Percentiles rank a stretch among this genome's conserved stretches.
Conservation (phyloP, 2,888 invertebrate genomes). For the Prosapia bicincta region DNA sequence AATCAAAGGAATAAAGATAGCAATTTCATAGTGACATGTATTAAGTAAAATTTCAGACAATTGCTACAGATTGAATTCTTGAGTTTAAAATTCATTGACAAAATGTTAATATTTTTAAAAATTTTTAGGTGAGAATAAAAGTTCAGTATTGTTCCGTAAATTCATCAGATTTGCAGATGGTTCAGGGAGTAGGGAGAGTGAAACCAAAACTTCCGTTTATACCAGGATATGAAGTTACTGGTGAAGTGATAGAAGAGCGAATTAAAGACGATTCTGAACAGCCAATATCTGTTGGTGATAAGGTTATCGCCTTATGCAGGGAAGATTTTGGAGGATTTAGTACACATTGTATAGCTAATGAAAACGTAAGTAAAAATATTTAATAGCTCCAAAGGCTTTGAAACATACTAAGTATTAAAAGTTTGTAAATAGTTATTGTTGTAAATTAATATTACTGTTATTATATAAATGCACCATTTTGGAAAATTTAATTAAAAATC, state of each 20-base stretch:
- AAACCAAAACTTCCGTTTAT: constrained; percentile 54
- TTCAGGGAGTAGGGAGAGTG: constrained; percentile 50
- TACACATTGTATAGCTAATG: constrained; percentile 54
- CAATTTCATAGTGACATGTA: no score
- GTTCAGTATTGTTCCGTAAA: constrained; percentile 64
- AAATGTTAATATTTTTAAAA: no score
- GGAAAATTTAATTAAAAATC: no score
- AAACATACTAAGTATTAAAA: no score
- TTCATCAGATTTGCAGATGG: constrained; percentile 55
- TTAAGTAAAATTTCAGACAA: no score
- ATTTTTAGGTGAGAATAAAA: constrained; percentile 56
- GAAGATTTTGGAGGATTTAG: constrained; percentile 57
- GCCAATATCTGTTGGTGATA: constrained; percentile 51
- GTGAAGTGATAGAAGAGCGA: constrained; percentile 54
- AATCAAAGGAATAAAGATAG: no score
- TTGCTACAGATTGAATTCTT: no score
- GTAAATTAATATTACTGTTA: no score
- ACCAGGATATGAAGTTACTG: constrained; percentile 63
- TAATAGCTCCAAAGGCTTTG: no score
- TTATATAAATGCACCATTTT: no score
- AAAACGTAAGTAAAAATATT: constrained; percentile 40
- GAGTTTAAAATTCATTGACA: no score
- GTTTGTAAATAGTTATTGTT: no score
- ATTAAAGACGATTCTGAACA: constrained; percentile 43
- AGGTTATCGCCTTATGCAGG: constrained; percentile 57